Conservation (phyloP, 1,140 invertebrate genomes). For the Brachionus calyciflorus region DNA sequence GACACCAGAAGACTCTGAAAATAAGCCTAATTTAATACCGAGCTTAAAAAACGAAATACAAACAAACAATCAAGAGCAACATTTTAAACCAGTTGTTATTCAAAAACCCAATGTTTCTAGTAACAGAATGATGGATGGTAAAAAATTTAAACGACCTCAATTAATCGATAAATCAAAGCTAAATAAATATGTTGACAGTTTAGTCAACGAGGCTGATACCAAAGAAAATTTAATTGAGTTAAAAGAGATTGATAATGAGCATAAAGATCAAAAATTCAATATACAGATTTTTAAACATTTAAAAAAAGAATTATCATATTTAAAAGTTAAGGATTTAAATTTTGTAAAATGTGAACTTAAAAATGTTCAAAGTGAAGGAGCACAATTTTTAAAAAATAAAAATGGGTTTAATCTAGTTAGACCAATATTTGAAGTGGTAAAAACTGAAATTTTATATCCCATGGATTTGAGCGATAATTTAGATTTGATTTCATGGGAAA, state of each 20-base stretch:
- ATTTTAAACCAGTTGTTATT: not conserved
- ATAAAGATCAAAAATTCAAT: not conserved
- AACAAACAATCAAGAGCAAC: not conserved
- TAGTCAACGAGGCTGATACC: not conserved
- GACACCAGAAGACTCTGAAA: no score
- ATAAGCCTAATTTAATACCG: no score
- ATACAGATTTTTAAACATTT: not conserved
- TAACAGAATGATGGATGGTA: conserved; percentile 2
- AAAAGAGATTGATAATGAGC: not conserved
- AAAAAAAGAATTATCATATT: not conserved
- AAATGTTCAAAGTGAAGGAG: not conserved
- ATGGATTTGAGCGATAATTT: not conserved
- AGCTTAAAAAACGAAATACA: not conserved
- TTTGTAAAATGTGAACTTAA: not conserved
- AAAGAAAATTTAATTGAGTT: conserved; percentile 1
- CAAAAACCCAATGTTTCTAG: not conserved
- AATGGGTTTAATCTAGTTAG: not conserved
- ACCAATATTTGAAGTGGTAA: not conserved
- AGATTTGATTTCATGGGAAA: not conserved
- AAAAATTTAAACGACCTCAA: conserved; percentile 39
- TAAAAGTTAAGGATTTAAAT: not conserved
- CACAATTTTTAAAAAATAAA: not conserved
- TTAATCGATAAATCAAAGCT: conserved; percentile 3
- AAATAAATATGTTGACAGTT: conserved; percentile 1
- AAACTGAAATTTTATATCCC: not conserved